Base-by-base conservation (phyloP, 2,797 vertebrate genomes). In the Sylvilagus floridanus region DNA sequence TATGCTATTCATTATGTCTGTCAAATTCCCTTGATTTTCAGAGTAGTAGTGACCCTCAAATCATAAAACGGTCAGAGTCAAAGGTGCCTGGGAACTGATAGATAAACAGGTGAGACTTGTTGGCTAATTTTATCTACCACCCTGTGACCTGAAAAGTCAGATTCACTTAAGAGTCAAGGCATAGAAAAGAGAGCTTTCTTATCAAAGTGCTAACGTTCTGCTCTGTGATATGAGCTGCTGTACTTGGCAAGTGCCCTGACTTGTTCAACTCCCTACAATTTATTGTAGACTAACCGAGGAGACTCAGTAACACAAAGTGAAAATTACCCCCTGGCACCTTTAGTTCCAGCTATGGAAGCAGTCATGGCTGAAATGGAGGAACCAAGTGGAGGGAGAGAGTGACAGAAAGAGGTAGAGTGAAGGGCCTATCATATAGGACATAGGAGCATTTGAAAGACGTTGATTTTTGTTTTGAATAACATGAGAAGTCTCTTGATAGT, bases 1-100 rank as follows among this genome's bases (percentile, higher is more conserved):
- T 94, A 68, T 42, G 77, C 95, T 95, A 97, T 95, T 96, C 82
- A 98, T 97, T 96, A 92, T 54, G 90, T 97, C 95, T 96, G 93
- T 93, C 93, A 92, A 71, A 93, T 88, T 93, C 54, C 30, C 72
- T 76, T 90, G 83, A 94, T 95, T 97, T 96, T 96, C 92, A 96
- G 42, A 95, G 35, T 73, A 35, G 57, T 37, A 77, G 28, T 60
- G 30, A 79, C 26, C 42, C 5, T 84, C 65, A 84, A 95, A 66
- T 75, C 32, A 88, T 57, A 69, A 95, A 94, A 50, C 12, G 78
- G 60, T 93, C 52, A 82, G 91, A 84, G 9, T 66, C 35, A 94
- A 87, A 72, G 26, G 50, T 93, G 3, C 30, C 32, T 42, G 42
- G n/a, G 35, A 75, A 96, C 89, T 62, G 83, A 30, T 69, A 72